Percentiles rank a stretch among this genome's conserved stretches.
Conservation (phyloP, 2,888 invertebrate genomes). For the Pilophorus perplexus region DNA sequence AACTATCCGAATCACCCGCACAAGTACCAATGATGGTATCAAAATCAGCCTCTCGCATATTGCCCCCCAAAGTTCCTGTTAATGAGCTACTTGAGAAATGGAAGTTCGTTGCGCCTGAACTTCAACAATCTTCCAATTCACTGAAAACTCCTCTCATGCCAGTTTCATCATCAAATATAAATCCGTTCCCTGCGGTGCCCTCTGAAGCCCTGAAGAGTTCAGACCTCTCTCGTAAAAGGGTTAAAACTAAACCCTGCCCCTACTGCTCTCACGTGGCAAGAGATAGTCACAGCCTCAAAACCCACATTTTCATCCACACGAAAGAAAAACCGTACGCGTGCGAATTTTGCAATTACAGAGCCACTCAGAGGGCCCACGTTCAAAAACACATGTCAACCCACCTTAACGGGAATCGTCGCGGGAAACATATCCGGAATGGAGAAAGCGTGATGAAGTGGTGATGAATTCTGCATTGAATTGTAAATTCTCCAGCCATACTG, state of each 20-base stretch:
- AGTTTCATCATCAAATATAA: no score
- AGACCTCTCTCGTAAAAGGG: not conserved
- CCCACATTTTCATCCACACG: slow-evolving; percentile 19
- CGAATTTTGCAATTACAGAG: slow-evolving; percentile 7
- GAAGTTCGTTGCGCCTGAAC: not conserved
- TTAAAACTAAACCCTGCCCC: slow-evolving; percentile 6
- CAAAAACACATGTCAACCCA: slow-evolving; percentile 13
- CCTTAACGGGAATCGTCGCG: no score
- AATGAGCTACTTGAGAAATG: not conserved
- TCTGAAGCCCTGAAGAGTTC: not conserved
- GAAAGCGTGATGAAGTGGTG: not conserved
- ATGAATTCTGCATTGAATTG: no score
- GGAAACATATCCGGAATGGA: no score
- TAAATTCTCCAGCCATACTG: no score
- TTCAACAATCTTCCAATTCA: not conserved
- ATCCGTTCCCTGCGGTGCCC: not conserved
- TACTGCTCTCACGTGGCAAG: slow-evolving; percentile 3
- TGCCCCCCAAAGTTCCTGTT: not conserved
- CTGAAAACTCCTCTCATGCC: not conserved
- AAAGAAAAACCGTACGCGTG: slow-evolving; percentile 27
- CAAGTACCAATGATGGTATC: no score
- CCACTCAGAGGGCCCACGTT: slow-evolving; percentile 19
- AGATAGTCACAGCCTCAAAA: slow-evolving; percentile 16
- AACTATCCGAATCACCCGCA: no score
- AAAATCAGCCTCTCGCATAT: no score